Percentiles rank a stretch among this genome's conserved stretches.
Evolutionary conservation across 2,888 invertebrate species (phyloP).

Genomic region (Eutolmus rufibarbis): DNA sequence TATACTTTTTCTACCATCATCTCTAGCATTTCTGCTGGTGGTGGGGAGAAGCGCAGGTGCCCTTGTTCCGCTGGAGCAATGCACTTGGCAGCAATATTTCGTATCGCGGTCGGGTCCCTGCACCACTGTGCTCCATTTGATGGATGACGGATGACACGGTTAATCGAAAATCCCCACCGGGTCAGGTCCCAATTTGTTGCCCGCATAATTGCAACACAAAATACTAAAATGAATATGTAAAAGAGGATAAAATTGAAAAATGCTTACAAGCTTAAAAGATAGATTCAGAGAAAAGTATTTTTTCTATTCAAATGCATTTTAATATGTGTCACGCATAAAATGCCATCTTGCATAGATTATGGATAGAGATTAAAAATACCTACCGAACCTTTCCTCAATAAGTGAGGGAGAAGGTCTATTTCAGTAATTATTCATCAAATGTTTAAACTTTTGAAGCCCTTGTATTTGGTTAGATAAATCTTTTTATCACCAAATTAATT

Average conservation of each 20-base stretch:
- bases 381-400: too few relatives aligned
- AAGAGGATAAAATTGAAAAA: not conserved
- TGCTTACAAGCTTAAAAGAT: not conserved
- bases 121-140: not conserved
- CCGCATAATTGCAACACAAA: not conserved
- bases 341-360: too few relatives aligned
- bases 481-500: too few relatives aligned
- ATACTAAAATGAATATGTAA: not conserved
- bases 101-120: not conserved
- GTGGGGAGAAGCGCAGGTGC: not conserved
- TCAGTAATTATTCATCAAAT: too few relatives aligned
- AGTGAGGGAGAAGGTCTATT: too few relatives aligned
- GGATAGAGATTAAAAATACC: too few relatives aligned
- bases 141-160: not conserved
- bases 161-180: not conserved
- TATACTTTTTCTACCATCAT: not conserved
- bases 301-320: not conserved
- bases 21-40: not conserved
- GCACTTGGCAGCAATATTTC: not conserved
- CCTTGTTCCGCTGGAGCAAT: not conserved
- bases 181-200: not conserved
- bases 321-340: not conserved
- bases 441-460: too few relatives aligned
- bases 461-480: too few relatives aligned
- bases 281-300: not conserved